These are phyloP conservation scores for Microtus montanus DNA, from an alignment of 2,113 vertebrate species.

Conservation along the genomic window DNA sequence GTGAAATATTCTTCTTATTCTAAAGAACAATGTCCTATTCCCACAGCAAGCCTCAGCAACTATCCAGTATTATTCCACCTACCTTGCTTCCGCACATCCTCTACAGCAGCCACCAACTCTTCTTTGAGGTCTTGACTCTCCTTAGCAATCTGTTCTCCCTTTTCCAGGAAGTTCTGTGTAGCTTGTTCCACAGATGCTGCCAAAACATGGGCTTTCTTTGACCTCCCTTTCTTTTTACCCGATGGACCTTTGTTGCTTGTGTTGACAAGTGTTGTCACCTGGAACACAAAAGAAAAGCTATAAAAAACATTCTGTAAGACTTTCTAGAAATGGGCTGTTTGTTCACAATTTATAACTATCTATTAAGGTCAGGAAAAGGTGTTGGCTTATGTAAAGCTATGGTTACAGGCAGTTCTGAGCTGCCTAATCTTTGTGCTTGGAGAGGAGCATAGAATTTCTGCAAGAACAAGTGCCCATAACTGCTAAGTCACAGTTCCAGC, in stretches of 20 bases:
- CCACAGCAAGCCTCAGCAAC: accelerated
- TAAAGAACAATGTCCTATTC: neutral
- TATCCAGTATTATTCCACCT: neutral
- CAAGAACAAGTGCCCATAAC: neutral
- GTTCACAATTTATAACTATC: neutral
- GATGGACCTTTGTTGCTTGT: constrained; percentile 99
- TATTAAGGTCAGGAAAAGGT: neutral
- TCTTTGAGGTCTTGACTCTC: constrained; percentile 99
- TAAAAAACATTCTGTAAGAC: neutral
- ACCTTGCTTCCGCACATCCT: constrained; percentile 99
- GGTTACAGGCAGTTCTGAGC: neutral
- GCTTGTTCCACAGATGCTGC: constrained; percentile 98
- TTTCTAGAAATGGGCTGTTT: neutral
- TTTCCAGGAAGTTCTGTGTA: constrained; percentile 98
- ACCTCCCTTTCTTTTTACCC: constrained; percentile 98
- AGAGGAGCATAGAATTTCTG: no score
- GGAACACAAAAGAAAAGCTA: constrained; percentile 21
- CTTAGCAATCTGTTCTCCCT: constrained; percentile 98
- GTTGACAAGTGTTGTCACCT: constrained; percentile 99
- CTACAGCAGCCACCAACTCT: constrained; percentile 95
- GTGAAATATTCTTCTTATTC: neutral
- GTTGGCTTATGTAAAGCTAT: no score
- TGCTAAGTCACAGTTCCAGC: neutral
- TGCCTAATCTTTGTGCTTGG: neutral
- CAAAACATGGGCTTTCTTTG: constrained; percentile 98